phyloP scores from a whole-genome alignment of 2,113 vertebrate species.

The Leuciscus idus region DNA sequence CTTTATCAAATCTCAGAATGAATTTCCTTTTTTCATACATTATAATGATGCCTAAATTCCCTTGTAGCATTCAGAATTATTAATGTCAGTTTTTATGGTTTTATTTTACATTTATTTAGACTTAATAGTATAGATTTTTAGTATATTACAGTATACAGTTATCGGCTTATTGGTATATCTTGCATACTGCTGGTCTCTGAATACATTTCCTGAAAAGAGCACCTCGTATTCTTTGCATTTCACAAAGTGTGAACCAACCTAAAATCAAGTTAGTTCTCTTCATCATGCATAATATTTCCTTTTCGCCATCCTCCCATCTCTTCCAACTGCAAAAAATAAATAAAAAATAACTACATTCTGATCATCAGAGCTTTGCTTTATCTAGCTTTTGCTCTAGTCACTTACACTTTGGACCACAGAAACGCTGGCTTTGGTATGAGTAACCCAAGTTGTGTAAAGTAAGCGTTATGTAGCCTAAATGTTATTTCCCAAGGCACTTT shows the following conservation, averaged over 20 bases:
- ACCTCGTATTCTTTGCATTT: neutral
- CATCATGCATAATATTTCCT: neutral
- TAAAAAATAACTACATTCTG: neutral
- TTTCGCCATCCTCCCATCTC: neutral
- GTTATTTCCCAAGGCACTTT: slow-evolving; percentile 77
- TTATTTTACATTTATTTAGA: neutral
- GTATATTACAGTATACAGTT: neutral
- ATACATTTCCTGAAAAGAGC: neutral
- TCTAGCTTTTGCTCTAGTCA: slow-evolving; percentile 32
- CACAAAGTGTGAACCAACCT: neutral
- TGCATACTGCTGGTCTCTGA: neutral
- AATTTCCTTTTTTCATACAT: neutral
- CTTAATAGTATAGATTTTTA: neutral
- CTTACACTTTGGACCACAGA: neutral
- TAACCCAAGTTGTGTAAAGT: slow-evolving; percentile 76
- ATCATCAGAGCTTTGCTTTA: slow-evolving; percentile 10
- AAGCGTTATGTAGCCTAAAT: slow-evolving; percentile 69
- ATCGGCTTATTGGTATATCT: neutral
- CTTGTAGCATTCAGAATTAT: neutral
- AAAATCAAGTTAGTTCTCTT: neutral
- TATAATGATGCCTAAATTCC: neutral
- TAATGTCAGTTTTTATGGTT: neutral
- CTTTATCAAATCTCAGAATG: neutral
- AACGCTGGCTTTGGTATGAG: slow-evolving; percentile 57
- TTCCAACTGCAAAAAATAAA: neutral